A percentile compares a stretch with the other conserved stretches of the same genome.
Evolutionary conservation across 2,113 vertebrate species (phyloP).

Genomic region (Circaetus cinerascens): DNA sequence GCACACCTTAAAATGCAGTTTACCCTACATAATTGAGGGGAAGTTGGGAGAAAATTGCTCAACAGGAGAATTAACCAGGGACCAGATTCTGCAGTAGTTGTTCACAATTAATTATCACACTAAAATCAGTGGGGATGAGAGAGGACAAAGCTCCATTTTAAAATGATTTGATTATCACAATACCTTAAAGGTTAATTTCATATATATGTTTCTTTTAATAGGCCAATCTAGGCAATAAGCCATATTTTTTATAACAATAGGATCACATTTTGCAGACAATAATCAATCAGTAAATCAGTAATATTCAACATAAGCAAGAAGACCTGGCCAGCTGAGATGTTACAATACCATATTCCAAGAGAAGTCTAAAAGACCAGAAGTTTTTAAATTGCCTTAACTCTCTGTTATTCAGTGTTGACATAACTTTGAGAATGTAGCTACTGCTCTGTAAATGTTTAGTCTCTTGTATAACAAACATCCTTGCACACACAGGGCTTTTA

Average conservation of each 20-base stretch:
- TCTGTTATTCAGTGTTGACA: background rate
- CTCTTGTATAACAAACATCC: background rate
- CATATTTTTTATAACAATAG: background rate
- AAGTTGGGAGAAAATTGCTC: background rate
- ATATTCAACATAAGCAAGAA: background rate
- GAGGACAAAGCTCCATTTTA: background rate
- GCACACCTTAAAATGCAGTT: background rate
- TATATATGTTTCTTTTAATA: background rate
- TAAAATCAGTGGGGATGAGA: background rate
- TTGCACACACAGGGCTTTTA: background rate
- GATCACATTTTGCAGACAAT: background rate
- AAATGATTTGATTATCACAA: background rate
- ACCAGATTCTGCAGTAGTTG: background rate
- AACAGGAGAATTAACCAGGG: background rate
- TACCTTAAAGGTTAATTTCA: background rate
- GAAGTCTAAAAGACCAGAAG: background rate
- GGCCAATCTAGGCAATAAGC: background rate
- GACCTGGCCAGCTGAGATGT: background rate
- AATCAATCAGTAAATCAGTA: background rate
- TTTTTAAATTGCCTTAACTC: background rate
- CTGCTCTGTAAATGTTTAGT: slow-evolving; percentile 9
- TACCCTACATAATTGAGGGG: background rate
- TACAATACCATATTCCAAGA: background rate
- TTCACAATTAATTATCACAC: background rate
- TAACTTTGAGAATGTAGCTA: background rate